Base-by-base conservation (phyloP, 2,888 invertebrate genomes). In the Oxytorus armatus region DNA sequence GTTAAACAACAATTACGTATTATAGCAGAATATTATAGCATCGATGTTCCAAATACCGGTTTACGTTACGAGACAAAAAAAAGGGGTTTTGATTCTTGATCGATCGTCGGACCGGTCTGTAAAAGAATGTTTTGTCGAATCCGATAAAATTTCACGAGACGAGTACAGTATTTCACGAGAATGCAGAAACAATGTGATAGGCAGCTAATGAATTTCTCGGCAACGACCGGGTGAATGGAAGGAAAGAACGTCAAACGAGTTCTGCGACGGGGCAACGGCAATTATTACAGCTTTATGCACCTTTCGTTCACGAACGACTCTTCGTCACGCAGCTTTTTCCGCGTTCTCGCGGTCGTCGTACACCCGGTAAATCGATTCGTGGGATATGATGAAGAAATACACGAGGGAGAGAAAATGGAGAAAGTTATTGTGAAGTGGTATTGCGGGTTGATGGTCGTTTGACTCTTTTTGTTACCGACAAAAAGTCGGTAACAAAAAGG, bases 291-390 rank as follows among this genome's bases (percentile, higher is more conserved):
- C 25, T 59, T 25, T 44, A n/a, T 59, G 11, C 1, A 59, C 21
- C 21, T 39, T 49, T 51, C 16, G n/a, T 29, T 10, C 57, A 25
- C 23, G 51, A 78, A 78, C 61, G 73, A 74, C 61, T 55, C 36
- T 68, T 61, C 59, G 66, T 68, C 77, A 73, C 72, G 77, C 66
- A 73, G 55, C 51, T 77, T 78, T 73, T 78, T 77, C 42, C 61
- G 33, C 11, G 51, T 68, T 63, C 61, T 25, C 18, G 16, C 18
- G 49, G 21, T 11, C 16, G 51, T 3, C 23, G 51, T 36, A 65
- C 18, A n/a, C 5, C 42, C 18, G 29, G 36, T 1, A 25, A 69
- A 61, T 73, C 73, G 61, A 61, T 68, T 51, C 11, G 23, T 21
- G 21, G 33, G 42, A n/a, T 25, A 55, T 25, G 47, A 4, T 44